A percentile compares a stretch with the other conserved stretches of the same genome.
Conservation (phyloP, 2,797 vertebrate species). For the Semaprochilodus insignis region DNA sequence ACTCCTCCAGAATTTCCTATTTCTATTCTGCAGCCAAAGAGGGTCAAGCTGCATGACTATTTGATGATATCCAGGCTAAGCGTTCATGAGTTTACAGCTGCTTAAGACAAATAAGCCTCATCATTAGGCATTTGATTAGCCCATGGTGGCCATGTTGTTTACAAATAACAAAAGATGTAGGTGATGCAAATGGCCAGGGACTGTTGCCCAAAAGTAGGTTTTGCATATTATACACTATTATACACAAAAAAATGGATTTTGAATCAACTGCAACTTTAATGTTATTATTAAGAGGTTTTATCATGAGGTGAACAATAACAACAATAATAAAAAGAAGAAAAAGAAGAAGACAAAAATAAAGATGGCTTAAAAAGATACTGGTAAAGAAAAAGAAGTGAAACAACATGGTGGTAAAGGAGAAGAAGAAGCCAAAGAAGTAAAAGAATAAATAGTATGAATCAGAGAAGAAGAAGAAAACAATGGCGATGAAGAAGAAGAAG, state of each 20-base stretch:
- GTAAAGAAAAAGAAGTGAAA: too few relatives aligned
- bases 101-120: neutral
- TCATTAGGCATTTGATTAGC: neutral
- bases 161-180: neutral
- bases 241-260: neutral
- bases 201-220: neutral
- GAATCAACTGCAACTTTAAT: neutral
- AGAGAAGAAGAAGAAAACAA: too few relatives aligned
- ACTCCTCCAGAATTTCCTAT: too few relatives aligned
- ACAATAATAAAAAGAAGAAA: too few relatives aligned
- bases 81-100: neutral
- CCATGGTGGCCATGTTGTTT: neutral
- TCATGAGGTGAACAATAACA: too few relatives aligned
- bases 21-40: neutral
- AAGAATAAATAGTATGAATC: too few relatives aligned
- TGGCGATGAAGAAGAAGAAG: too few relatives aligned
- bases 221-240: neutral
- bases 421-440: too few relatives aligned
- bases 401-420: too few relatives aligned
- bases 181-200: neutral
- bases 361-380: too few relatives aligned
- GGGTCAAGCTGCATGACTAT: too few relatives aligned
- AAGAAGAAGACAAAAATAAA: too few relatives aligned
- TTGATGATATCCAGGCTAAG: neutral
- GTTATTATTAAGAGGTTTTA: neutral